A percentile compares a stretch with the other conserved stretches of the same genome.
These are phyloP conservation scores for Trichechus manatus DNA, from an alignment of 2,113 vertebrate species.

Conservation along the genomic window DNA sequence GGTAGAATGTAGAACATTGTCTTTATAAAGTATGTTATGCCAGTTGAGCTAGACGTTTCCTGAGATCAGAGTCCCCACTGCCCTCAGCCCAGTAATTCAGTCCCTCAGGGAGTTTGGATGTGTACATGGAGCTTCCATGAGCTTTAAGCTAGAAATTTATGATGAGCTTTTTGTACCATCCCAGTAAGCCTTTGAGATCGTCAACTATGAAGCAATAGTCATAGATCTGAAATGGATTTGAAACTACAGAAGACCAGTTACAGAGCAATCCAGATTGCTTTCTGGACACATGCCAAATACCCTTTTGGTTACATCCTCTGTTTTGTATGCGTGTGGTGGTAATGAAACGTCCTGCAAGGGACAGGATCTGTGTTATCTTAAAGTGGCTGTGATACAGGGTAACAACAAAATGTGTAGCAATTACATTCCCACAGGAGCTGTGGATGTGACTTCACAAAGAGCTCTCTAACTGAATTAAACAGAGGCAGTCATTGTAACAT, in stretches of 20 bases:
- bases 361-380: slow-evolving; percentile 7
- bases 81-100: no score
- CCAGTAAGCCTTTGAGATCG: slow-evolving; percentile 57
- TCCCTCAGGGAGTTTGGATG: no score
- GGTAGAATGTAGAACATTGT: no score
- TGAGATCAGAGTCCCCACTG: no score
- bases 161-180: neutral
- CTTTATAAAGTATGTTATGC: no score
- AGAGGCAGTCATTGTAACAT: neutral
- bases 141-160: no score
- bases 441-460: slow-evolving; percentile 14
- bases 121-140: no score
- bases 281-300: slow-evolving; percentile 37
- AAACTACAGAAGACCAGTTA: slow-evolving; percentile 42
- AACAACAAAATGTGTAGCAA: slow-evolving; percentile 50
- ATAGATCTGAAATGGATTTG: slow-evolving; percentile 58
- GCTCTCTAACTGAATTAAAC: slow-evolving; percentile 41
- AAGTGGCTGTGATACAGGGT: neutral
- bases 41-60: no score
- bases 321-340: neutral
- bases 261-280: slow-evolving; percentile 48
- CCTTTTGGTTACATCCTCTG: slow-evolving; percentile 55
- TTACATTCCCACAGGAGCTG: slow-evolving; percentile 24
- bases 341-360: neutral
- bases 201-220: slow-evolving; percentile 58